These are phyloP conservation scores for Corythornis vintsioides DNA, from an alignment of 2,113 vertebrate genomes.

Conservation along the genomic window DNA sequence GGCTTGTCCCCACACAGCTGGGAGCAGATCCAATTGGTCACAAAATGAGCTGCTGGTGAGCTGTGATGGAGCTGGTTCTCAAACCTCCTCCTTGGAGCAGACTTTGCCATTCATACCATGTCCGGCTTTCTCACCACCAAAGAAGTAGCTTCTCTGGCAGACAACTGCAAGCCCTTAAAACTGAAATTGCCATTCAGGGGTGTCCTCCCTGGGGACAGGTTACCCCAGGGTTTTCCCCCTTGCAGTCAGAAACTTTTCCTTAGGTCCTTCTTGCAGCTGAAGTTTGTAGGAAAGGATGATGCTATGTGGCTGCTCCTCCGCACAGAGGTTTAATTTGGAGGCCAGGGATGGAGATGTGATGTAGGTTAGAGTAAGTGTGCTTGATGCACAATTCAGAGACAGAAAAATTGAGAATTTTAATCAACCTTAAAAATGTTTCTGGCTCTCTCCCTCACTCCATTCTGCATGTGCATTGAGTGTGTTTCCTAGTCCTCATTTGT, in stretches of 20 bases:
- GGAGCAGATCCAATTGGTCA: accelerated
- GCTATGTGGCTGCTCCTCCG: background rate
- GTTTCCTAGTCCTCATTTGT: background rate
- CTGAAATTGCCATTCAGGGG: background rate
- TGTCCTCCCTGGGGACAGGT: background rate
- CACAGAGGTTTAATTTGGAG: background rate
- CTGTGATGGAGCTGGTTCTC: background rate
- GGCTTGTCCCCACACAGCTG: no score
- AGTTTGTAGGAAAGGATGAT: background rate
- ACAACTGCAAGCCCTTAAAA: background rate
- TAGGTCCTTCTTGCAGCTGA: background rate
- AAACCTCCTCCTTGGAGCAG: background rate
- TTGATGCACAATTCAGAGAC: background rate
- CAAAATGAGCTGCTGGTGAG: background rate
- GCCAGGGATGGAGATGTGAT: background rate
- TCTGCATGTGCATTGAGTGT: background rate
- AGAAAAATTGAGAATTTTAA: background rate
- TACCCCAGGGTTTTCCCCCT: background rate
- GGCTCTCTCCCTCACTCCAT: background rate
- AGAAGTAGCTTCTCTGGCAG: background rate
- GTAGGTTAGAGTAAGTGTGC: background rate
- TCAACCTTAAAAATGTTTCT: background rate
- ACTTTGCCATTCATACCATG: accelerated
- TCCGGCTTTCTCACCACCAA: background rate
- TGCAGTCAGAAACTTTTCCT: background rate